Evolutionary conservation across 2,797 vertebrate genomes (phyloP), one percentile per base, ranked within the genome.

Genomic region (Monodelphis domestica): DNA sequence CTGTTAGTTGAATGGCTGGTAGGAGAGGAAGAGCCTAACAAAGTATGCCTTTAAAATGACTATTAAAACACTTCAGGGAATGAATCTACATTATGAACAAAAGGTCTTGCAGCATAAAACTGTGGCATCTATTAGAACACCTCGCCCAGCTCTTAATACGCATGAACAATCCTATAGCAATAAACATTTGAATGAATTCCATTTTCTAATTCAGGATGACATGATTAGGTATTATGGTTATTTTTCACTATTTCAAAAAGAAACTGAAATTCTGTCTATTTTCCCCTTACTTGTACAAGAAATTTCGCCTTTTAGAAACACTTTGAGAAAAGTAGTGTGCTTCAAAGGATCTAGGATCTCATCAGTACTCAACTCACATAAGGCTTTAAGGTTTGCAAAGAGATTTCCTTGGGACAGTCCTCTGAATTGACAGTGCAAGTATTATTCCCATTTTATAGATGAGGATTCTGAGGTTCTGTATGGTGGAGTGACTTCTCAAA

Each of bases 171-270:
- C 24, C 38, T 50, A 84, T 50, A 45, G 21, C 38, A 50, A 84
- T 50, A 84, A 84, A 84, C 24, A 78, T 45, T 26, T 84, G 70
- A 78, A 1, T 26, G 38, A 84, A 45, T 94, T 59, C 45, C 54
- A 84, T 14, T 53, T 33, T 70, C 56, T 70, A 52, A 57, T 70
- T 91, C 15, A 26, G 54, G 50, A 54, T 93, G 52, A 52, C 52
- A 55, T 2, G 54, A 89, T 54, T 10, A 59, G 10, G 2, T 24
- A 56, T 45, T 28, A 87, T 2, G 59, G 59, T 51, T 56, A 55
- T 11, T 90, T 93, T 78, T 54, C 59, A 51, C 29, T 63, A 87
- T 51, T 92, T 78, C 26, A 54, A 89, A 90, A 90, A 53, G 17
- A 30, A 30, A 84, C 21, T 84, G 38, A 50, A 26, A 3, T 28